These are phyloP conservation scores for Sebastes alutus DNA, from an alignment of 2,797 vertebrate genomes.

Conservation along the genomic window DNA sequence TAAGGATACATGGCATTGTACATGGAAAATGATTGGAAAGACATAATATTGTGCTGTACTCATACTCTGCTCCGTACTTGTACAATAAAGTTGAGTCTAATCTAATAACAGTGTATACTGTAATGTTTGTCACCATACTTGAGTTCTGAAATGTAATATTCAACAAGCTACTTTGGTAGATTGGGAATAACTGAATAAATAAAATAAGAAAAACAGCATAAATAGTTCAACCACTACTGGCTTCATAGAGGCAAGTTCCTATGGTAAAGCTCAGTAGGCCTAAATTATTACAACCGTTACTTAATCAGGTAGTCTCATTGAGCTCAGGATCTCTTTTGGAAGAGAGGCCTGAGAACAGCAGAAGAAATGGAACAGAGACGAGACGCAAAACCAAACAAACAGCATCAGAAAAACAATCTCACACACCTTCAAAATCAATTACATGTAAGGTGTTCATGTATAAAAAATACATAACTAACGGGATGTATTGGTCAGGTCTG, in stretches of 20 bases:
- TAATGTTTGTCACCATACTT: neutral
- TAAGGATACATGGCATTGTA: neutral
- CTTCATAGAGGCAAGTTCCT: neutral
- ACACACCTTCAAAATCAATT: neutral
- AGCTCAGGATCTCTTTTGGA: neutral
- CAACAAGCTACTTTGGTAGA: neutral
- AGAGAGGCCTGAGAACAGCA: neutral
- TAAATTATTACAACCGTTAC: neutral
- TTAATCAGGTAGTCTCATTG: neutral
- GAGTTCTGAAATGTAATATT: neutral
- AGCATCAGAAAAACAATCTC: neutral
- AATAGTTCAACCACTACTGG: neutral
- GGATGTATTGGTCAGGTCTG: neutral
- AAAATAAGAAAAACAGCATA: neutral
- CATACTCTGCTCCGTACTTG: neutral
- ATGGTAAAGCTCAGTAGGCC: neutral
- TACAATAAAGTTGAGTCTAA: neutral
- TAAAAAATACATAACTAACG: neutral
- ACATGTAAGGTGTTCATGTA: neutral
- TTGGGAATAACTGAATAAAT: neutral
- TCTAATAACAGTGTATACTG: neutral
- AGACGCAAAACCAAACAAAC: neutral
- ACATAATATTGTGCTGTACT: neutral
- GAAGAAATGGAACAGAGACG: neutral
- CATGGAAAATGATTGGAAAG: neutral